These are phyloP conservation scores for Agrochola lota DNA, from an alignment of 2,888 invertebrate species.

Conservation along the genomic window DNA sequence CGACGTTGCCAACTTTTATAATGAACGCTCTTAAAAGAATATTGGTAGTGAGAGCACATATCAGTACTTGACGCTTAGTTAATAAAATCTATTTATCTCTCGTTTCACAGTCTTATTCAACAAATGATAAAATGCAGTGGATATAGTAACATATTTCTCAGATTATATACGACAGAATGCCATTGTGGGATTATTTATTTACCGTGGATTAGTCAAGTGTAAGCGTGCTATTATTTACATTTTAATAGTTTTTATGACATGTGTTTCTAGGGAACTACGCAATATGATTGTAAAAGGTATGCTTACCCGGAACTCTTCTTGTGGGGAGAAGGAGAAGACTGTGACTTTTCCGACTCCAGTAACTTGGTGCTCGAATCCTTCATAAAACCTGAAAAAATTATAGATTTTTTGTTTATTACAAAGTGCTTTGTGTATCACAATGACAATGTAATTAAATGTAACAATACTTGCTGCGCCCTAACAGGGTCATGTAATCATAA, in stretches of 20 bases:
- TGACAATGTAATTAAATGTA: no score
- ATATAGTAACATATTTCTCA: constrained; percentile 21
- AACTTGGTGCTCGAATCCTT: constrained; percentile 87
- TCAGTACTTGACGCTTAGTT: neutral
- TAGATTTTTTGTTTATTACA: neutral
- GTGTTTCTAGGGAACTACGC: constrained; percentile 34
- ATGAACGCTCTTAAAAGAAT: neutral
- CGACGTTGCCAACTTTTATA: no score
- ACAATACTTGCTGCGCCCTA: no score
- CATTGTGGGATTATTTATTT: constrained; percentile 35
- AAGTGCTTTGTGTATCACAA: neutral
- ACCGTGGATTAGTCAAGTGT: constrained; percentile 78
- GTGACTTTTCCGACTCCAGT: constrained; percentile 86
- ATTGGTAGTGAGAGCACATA: no score
- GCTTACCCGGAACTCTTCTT: constrained; percentile 88
- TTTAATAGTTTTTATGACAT: constrained; percentile 35
- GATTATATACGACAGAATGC: constrained; percentile 56
- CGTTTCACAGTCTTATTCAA: constrained; percentile 56
- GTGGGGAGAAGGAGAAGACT: constrained; percentile 84
- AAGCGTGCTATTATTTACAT: constrained; percentile 81
- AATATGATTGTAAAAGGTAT: constrained; percentile 5
- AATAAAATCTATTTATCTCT: neutral
- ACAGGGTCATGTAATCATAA: no score
- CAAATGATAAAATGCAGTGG: constrained; percentile 53
- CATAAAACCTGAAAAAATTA: constrained; percentile 81